These are phyloP conservation scores for Pimephales promelas DNA, from an alignment of 2,113 vertebrate species.

Conservation along the genomic window DNA sequence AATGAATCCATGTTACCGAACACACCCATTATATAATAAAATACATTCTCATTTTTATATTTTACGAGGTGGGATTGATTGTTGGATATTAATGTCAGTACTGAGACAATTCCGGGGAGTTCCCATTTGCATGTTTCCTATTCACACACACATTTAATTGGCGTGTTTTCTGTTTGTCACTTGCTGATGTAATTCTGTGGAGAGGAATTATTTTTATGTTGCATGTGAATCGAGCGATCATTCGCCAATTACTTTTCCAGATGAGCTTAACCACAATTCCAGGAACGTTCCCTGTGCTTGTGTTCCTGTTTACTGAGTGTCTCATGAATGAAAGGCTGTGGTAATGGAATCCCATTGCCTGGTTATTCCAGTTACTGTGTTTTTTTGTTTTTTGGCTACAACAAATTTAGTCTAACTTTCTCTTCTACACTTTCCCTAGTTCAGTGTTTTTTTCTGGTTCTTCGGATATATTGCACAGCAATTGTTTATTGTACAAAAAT, in stretches of 20 bases:
- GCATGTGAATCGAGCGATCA: conserved; percentile 11
- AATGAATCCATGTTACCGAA: background rate
- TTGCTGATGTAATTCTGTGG: conserved; percentile 24
- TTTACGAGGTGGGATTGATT: conserved; percentile 33
- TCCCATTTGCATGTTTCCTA: background rate
- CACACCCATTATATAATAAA: conserved; percentile 2
- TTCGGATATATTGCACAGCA: background rate
- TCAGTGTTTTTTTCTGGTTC: background rate
- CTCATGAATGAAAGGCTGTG: conserved; percentile 25
- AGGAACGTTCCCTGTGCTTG: conserved; percentile 10
- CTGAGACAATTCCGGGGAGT: background rate
- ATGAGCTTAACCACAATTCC: conserved; percentile 17
- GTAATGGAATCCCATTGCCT: conserved; percentile 11
- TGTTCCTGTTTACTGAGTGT: background rate
- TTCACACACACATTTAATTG: conserved; percentile 1
- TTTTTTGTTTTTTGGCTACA: background rate
- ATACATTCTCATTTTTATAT: background rate
- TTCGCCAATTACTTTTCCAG: conserved; percentile 11
- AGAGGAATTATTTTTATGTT: conserved; percentile 16
- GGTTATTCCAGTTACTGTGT: conserved; percentile 9
- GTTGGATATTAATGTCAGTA: conserved; percentile 21
- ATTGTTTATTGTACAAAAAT: background rate
- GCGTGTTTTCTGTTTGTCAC: conserved; percentile 28
- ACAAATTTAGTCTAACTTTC: background rate
- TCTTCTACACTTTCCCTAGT: background rate